Percentiles rank a stretch among this genome's conserved stretches.
Conservation (phyloP, 1,140 invertebrate genomes). For the Hylyphantes graminicola region DNA sequence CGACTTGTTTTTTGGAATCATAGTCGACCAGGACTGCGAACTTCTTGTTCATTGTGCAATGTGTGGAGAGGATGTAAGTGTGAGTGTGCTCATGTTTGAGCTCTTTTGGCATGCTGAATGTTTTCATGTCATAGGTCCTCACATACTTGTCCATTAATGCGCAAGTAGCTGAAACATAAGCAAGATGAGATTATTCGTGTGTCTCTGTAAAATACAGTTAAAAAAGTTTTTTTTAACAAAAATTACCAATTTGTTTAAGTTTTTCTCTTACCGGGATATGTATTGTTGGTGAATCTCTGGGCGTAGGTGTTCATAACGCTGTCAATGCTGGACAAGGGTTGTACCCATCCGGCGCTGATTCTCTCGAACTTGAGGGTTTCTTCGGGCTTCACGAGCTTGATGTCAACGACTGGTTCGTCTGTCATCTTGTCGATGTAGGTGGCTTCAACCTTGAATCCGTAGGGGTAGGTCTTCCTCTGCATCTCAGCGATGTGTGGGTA, state of each 20-base stretch:
- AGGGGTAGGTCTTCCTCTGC: neutral
- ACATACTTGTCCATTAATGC: conserved; percentile 13
- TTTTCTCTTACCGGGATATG: conserved; percentile 34
- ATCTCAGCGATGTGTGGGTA: conserved; percentile 24
- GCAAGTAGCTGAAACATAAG: conserved; percentile 22
- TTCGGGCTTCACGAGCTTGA: neutral
- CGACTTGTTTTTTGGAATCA: neutral
- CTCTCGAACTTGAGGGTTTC: conserved; percentile 40
- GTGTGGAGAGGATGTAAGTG: conserved; percentile 25
- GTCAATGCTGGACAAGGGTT: conserved; percentile 54
- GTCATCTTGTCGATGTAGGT: conserved; percentile 43
- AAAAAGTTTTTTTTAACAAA: neutral
- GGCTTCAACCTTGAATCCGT: neutral
- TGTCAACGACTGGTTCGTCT: conserved; percentile 17
- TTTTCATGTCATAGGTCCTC: conserved; percentile 47
- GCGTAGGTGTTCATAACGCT: neutral
- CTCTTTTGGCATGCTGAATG: neutral
- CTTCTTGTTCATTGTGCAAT: conserved; percentile 29
- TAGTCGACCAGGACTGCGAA: conserved; percentile 15
- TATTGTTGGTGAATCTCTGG: conserved; percentile 15
- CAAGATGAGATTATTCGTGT: neutral
- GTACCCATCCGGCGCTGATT: conserved; percentile 12
- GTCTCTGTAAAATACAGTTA: neutral
- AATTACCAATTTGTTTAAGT: too few relatives aligned
- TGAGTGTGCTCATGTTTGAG: neutral